These are phyloP conservation scores for Drosophila orosa DNA, from an alignment of 1,140 invertebrate genomes.

Conservation along the genomic window DNA sequence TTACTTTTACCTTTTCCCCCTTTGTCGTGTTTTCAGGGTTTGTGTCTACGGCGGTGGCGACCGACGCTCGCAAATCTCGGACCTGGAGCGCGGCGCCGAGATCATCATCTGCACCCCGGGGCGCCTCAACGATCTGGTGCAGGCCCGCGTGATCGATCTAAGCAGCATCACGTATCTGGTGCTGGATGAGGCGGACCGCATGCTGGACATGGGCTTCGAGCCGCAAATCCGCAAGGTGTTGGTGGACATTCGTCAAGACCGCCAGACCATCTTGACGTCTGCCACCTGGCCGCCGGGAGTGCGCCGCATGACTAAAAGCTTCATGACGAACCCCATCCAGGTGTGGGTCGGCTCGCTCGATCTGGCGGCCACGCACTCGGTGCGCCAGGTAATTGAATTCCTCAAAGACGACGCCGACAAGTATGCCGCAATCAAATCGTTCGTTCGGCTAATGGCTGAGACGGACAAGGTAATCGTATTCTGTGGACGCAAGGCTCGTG, in stretches of 20 bases:
- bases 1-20: too few species aligned
- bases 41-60: slow-evolving; percentile 95
- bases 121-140: slow-evolving; percentile 92
- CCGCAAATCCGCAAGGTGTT: slow-evolving; percentile 94
- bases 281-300: slow-evolving; percentile 96
- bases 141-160: slow-evolving; percentile 88
- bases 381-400: slow-evolving; percentile 90
- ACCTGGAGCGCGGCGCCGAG: slow-evolving; percentile 90
- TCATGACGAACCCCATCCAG: slow-evolving; percentile 95
- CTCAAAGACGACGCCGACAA: slow-evolving; percentile 91
- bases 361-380: slow-evolving; percentile 92
- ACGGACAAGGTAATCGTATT: slow-evolving; percentile 95
- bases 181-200: slow-evolving; percentile 96
- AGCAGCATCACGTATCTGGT: slow-evolving; percentile 93
- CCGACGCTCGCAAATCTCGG: slow-evolving; percentile 90
- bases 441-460: slow-evolving; percentile 85
- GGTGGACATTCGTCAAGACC: slow-evolving; percentile 90
- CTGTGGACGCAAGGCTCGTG: slow-evolving; percentile 92
- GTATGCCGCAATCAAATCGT: slow-evolving; percentile 78
- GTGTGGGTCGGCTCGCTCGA: slow-evolving; percentile 95
- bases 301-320: slow-evolving; percentile 91
- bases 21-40: slow-evolving; percentile 85
- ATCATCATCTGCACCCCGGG: slow-evolving; percentile 96
- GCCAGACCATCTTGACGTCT: slow-evolving; percentile 94
- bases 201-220: slow-evolving; percentile 93